Percentiles rank a stretch among this genome's conserved stretches.
Conservation (phyloP, 2,113 vertebrate species). For the Lophochroa leadbeateri region DNA sequence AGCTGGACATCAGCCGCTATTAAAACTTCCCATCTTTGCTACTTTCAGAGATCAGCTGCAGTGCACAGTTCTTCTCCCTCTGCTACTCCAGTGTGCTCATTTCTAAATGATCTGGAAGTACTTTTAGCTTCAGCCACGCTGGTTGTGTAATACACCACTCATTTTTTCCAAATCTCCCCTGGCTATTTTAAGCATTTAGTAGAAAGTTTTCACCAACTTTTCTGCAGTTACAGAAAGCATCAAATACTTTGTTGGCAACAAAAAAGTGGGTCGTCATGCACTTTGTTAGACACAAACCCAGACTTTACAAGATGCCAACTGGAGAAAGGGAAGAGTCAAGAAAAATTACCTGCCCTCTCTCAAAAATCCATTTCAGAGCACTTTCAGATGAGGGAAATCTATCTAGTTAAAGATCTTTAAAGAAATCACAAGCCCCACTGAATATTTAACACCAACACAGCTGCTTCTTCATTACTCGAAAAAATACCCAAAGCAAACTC, state of each 20-base stretch:
- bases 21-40: not conserved
- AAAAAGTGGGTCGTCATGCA: not conserved
- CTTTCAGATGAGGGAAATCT: not conserved
- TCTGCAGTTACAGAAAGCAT: not conserved
- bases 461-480: slow-evolving; percentile 14
- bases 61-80: not conserved
- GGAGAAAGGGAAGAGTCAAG: not conserved
- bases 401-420: not conserved
- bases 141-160: slow-evolving; percentile 7
- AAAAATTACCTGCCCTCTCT: not conserved
- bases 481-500: not conserved
- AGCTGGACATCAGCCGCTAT: not conserved
- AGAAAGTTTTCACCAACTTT: slow-evolving; percentile 13
- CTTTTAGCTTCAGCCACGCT: not conserved
- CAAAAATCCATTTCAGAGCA: not conserved
- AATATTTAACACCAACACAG: slow-evolving; percentile 56
- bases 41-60: not conserved
- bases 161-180: slow-evolving; percentile 8
- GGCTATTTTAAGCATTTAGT: slow-evolving; percentile 16
- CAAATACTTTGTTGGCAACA: not conserved
- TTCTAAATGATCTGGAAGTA: not conserved
- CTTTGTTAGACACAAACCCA: not conserved
- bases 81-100: rapidly evolving
- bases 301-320: not conserved
- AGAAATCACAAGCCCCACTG: not conserved